Evolutionary conservation across 2,113 vertebrate species (phyloP).

Genomic region (Rhinolophus sinicus): DNA sequence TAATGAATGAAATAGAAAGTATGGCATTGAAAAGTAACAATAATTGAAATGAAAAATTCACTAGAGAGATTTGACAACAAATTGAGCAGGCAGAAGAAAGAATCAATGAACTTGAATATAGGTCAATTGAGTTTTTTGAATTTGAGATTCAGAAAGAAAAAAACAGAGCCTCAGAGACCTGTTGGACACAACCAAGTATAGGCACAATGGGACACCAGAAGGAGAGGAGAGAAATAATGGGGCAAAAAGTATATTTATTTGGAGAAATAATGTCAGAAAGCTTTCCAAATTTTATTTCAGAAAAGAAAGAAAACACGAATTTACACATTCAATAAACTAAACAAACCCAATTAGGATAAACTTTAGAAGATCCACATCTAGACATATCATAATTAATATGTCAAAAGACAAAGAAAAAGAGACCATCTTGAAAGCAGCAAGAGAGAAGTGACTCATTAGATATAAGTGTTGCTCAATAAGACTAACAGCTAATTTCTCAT

Average conservation of each 20-base stretch:
- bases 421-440: conserved; percentile 16
- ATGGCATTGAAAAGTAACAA: neutral
- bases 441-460: conserved; percentile 38
- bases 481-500: conserved; percentile 40
- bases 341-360: conserved; percentile 32
- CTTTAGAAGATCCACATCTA: neutral
- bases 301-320: neutral
- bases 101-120: neutral
- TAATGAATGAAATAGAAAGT: conserved; percentile 1
- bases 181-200: neutral
- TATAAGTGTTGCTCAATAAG: neutral
- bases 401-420: conserved; percentile 41
- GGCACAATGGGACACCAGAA: neutral
- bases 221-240: neutral
- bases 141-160: conserved; percentile 1
- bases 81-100: conserved; percentile 13
- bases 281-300: neutral
- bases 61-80: neutral
- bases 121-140: neutral
- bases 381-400: conserved; percentile 1
- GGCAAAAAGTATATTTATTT: neutral
- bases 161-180: neutral
- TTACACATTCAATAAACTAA: neutral
- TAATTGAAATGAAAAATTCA: neutral
- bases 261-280: conserved; percentile 33